Base-by-base conservation (phyloP, 2,113 vertebrate genomes). In the Pelecanoides urinatrix region DNA sequence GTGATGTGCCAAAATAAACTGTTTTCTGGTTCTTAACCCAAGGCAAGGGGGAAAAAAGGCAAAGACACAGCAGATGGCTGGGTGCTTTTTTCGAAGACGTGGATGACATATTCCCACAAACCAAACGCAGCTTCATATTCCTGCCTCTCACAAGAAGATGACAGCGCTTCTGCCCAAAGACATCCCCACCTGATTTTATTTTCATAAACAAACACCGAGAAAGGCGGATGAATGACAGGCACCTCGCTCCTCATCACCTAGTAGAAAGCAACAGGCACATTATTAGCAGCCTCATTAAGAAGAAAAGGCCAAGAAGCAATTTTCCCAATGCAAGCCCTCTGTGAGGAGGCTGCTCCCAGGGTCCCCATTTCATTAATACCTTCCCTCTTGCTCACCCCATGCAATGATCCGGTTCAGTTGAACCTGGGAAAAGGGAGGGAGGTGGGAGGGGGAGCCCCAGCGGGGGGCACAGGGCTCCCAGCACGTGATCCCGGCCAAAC, bases 231-330 rank as follows among this genome's bases (percentile, higher is more conserved):
- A 79, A 38, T 59, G 71, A 63, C 59, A 78, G 66, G 50, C 2
- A 1, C 63, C 56, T 78, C 5, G 4, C 27, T 85, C 62, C 42
- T 68, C 19, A 2, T 34, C 27, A 38, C 34, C 0, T 0, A 15
- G 59, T 11, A 32, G 67, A 78, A 61, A 85, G 70, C 67, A 90
- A 70, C 63, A 44, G 70, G 50, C 58, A 19, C 0, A 0, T 45
- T 73, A 66, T 62, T 58, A 76, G 67, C 45, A 76, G 87, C 53
- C 44, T 92, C 90, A 61, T 61, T 29, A 75, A 62, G 34, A 50
- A 25, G 59, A 50, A 78, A 83, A 93, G 68, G 72, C 82, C 67
- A 76, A 86, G 74, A 85, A 92, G 56, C 86, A 90, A 81, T 94
- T 94, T 92, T 50, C 75, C 74, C 77, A 65, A 27, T 0, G 0